Percentiles rank a stretch among this genome's conserved stretches.
These are phyloP conservation scores for Grapholita molesta DNA, from an alignment of 1,140 invertebrate species.

Conservation along the genomic window DNA sequence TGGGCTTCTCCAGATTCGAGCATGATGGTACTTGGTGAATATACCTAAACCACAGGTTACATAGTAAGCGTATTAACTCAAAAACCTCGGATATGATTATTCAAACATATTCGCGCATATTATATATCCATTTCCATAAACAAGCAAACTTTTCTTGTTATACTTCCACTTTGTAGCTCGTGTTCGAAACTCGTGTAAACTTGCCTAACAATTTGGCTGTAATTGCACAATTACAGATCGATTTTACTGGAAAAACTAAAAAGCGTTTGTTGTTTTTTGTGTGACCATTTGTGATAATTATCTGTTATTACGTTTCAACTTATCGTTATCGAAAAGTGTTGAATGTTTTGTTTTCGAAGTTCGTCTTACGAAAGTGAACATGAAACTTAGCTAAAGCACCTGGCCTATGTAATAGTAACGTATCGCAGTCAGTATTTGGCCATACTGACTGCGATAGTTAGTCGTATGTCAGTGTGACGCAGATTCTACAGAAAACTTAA, in stretches of 20 bases:
- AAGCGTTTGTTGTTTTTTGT: not conserved
- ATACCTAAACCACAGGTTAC: too few relatives aligned
- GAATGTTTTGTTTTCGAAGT: not conserved
- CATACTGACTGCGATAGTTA: too few relatives aligned
- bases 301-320: not conserved
- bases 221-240: slow-evolving; percentile 4
- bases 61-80: not conserved
- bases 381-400: too few relatives aligned
- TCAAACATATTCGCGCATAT: not conserved
- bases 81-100: not conserved
- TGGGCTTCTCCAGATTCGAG: too few relatives aligned
- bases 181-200: not conserved
- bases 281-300: not conserved
- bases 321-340: not conserved
- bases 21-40: too few relatives aligned
- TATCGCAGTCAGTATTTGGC: too few relatives aligned
- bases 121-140: not conserved
- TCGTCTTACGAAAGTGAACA: too few relatives aligned
- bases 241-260: not conserved
- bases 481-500: too few relatives aligned
- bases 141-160: slow-evolving; percentile 10
- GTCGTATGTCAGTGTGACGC: too few relatives aligned
- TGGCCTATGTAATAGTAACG: too few relatives aligned
- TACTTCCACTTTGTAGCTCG: not conserved
- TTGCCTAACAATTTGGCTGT: slow-evolving; percentile 8